Base-by-base conservation (phyloP, 2,888 invertebrate species). In the Cephus nigrinus region DNA sequence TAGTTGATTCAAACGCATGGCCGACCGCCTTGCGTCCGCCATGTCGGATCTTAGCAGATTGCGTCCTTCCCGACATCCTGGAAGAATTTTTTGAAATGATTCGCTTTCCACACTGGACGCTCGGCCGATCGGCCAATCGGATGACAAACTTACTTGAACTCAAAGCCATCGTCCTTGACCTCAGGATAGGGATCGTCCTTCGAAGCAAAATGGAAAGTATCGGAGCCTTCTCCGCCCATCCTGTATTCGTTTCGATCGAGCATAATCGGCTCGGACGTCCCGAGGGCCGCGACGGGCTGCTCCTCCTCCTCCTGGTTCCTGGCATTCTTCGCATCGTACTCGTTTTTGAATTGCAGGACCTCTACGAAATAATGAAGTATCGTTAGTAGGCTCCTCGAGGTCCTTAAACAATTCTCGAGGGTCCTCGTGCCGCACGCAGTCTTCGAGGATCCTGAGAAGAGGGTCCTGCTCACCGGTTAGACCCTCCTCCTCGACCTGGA, bases 401-500 rank as follows among this genome's bases (percentile, higher is more conserved):
- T 55, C 55, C 55, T 23, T 23, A 55, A 40, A 15, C 1, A 40
- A 55, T 23, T 55, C 55, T 55, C 55, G 23, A 55, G 55, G 12
- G 23, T 55, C 55, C 23, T 55, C 55, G 55, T 5, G 23, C 55
- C 9, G 40, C 55, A 23, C 55, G 55, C 55, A 30, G 30, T 32
- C 71, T 30, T 30, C 11, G 33, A 32, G 12, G n/a, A 71, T 71
- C 32, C 30, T 32, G 71, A 32, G 73, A 73, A 73, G 69, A 76
- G 71, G 71, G 3, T 55, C 23, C 55, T 35, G 82, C 80, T 74
- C 93, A 92, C 96, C 96, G 30, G 96, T 95, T 11, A 96, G 92
- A 4, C 96, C 96, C 90, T 97, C 97, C 88, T 96, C 96, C 92
- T 97, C 97, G 9, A 97, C 96, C 90, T 97, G 96, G 30, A 97